These are phyloP conservation scores for Holacanthella duospinosa DNA, from an alignment of 2,888 invertebrate genomes.

Conservation along the genomic window DNA sequence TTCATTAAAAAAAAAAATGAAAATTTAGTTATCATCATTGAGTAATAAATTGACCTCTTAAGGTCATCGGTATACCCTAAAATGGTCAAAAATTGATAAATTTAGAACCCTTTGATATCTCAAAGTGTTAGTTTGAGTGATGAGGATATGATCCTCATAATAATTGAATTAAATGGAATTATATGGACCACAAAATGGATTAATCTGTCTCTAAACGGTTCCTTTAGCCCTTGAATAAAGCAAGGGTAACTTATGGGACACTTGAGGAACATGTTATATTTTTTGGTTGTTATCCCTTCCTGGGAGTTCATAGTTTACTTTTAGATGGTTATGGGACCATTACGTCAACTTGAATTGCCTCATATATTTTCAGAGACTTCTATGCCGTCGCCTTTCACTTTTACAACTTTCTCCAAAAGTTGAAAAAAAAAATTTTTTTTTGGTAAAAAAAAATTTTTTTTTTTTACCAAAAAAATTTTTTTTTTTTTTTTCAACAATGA, in stretches of 20 bases:
- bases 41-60: too few species aligned
- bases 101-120: too few species aligned
- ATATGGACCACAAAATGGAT: neutral
- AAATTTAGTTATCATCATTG: too few species aligned
- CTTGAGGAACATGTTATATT: constrained; percentile 9
- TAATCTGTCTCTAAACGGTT: neutral
- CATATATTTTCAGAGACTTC: constrained; percentile 27
- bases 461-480: neutral
- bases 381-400: neutral
- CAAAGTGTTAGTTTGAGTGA: neutral
- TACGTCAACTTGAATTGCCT: constrained; percentile 34
- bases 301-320: constrained; percentile 6
- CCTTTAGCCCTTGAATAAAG: neutral
- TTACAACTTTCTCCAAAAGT: too few species aligned
- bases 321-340: constrained; percentile 36
- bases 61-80: too few species aligned
- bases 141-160: neutral
- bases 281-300: constrained; percentile 1
- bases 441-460: too few species aligned
- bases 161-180: neutral
- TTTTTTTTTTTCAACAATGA: neutral
- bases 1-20: neutral
- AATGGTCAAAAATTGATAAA: too few species aligned
- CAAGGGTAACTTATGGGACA: neutral
- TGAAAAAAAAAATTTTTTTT: neutral